Conservation (phyloP, 2,888 invertebrate species). For the Amiota minor region DNA sequence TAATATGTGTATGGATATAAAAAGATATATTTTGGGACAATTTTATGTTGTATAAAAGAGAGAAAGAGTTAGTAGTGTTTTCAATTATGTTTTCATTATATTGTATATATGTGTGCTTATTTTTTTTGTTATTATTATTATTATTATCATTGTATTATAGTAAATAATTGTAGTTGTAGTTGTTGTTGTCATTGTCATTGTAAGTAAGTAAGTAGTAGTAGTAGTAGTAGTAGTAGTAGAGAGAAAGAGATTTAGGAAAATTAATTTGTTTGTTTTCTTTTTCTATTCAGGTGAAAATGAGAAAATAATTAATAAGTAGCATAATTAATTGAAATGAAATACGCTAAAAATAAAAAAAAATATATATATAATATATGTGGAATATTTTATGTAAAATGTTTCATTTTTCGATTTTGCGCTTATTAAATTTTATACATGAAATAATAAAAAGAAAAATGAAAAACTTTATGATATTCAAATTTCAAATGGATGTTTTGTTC, state of each 20-base stretch:
- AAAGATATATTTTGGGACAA: neutral
- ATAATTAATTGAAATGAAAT: slow-evolving; percentile 12
- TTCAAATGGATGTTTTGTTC: no score
- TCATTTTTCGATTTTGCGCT: neutral
- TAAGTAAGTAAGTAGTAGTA: neutral
- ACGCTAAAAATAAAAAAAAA: neutral
- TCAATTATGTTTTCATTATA: slow-evolving; percentile 27
- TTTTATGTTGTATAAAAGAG: slow-evolving; percentile 36
- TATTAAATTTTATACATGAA: neutral
- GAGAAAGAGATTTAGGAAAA: neutral
- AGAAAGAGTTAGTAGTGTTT: slow-evolving; percentile 18
- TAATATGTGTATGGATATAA: no score
- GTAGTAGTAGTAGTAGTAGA: neutral
- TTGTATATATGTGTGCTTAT: neutral
- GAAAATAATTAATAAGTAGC: slow-evolving; percentile 16
- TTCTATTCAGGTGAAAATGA: slow-evolving; percentile 11
- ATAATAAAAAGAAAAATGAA: neutral
- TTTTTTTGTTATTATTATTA: no score
- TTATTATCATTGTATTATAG: no score
- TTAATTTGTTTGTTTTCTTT: neutral
- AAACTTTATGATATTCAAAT: neutral
- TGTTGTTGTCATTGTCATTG: neutral
- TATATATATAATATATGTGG: neutral
- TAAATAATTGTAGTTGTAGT: neutral
- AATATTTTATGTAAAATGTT: neutral